Conservation (phyloP, 2,888 invertebrate genomes). For the Lepidonotus clava region DNA sequence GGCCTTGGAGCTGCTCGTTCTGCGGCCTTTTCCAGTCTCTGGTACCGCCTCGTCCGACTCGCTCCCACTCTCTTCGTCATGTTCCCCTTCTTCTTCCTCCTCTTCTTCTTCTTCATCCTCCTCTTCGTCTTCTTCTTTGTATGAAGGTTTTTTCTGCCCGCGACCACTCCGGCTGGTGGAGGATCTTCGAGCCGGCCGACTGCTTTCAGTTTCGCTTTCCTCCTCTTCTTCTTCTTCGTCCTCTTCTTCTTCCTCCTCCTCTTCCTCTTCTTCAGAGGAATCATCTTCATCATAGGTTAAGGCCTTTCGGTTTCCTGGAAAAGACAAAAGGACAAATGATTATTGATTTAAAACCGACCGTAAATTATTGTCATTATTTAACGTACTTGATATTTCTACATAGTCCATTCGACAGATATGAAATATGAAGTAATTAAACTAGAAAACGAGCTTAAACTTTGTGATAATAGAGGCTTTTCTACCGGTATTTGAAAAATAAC, state of each 20-base stretch:
- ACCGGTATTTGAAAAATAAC: no score
- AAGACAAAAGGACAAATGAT: no score
- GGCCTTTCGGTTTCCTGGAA: conserved; percentile 8
- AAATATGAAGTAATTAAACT: no score
- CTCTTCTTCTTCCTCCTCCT: not conserved
- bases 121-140: not conserved
- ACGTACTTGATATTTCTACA: no score
- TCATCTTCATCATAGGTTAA: conserved; percentile 50
- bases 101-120: conserved; percentile 41
- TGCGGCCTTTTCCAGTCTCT: not conserved
- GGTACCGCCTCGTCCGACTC: conserved; percentile 18
- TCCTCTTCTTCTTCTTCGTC: not conserved
- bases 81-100: conserved; percentile 55
- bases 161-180: not conserved
- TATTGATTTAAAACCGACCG: no score
- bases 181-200: not conserved
- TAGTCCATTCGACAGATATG: no score
- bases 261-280: conserved; percentile 33
- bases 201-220: not conserved
- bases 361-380: no score
- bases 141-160: not conserved
- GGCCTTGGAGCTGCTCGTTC: not conserved
- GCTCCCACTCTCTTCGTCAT: conserved; percentile 29
- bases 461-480: no score
- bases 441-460: no score